Conservation (phyloP, 2,113 vertebrate species). For the Prinia subflava region DNA sequence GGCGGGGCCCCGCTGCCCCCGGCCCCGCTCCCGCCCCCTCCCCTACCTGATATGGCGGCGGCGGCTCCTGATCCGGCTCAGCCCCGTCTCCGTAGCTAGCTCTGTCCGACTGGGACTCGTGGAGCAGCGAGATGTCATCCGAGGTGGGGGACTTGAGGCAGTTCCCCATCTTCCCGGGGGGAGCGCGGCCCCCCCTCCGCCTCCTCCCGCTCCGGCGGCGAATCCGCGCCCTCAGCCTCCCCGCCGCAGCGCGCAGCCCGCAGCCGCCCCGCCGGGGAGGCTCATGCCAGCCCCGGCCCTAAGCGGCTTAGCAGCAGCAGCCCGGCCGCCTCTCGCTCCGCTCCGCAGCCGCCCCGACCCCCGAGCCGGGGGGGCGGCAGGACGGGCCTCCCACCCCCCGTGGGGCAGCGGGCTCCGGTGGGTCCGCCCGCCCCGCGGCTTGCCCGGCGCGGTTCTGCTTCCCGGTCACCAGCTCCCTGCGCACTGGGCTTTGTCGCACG, state of each 20-base stretch:
- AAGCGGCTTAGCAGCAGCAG: conserved; percentile 18
- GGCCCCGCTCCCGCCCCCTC: not conserved
- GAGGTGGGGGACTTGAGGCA: conserved; percentile 95
- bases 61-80: conserved; percentile 91
- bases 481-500: conserved; percentile 50
- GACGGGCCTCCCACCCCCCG: conserved; percentile 48
- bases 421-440: conserved; percentile 24
- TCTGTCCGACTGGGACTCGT: conserved; percentile 94
- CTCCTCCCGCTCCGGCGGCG: not conserved
- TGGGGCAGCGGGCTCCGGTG: conserved; percentile 9
- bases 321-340: not conserved
- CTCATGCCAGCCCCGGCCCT: conserved; percentile 43
- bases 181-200: not conserved
- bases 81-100: conserved; percentile 91
- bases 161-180: conserved; percentile 86
- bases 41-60: conserved; percentile 93
- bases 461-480: conserved; percentile 56
- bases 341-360: not conserved
- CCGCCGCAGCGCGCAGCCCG: not conserved
- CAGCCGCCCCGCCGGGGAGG: conserved; percentile 28
- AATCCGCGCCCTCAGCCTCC: conserved; percentile 1
- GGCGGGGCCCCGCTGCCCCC: no score
- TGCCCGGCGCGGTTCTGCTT: conserved; percentile 25
- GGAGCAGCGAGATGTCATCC: conserved; percentile 95
- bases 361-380: not conserved